Evolutionary conservation across 1,140 invertebrate species (phyloP), one percentile per base, ranked within the genome.

Genomic region (Drosophila cardini): DNA sequence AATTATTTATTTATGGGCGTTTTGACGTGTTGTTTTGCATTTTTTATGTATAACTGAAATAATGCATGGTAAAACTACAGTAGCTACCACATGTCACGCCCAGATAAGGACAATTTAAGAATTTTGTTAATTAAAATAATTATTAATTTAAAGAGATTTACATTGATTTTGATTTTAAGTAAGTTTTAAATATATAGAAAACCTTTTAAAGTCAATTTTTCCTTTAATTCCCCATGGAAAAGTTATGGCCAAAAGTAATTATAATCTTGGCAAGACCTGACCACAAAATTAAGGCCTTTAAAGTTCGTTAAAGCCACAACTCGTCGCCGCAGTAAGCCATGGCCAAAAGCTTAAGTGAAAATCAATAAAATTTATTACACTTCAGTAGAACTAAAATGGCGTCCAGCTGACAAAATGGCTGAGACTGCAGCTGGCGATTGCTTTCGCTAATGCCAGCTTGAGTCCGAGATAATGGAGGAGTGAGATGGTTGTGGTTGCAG

Each of bases 281-380:
- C 70, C 71, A 60, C 63, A 75, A 74, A 60, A 70, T 75, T 76
- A 76, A 80, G 77, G 78, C 58, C 68, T 80, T 80, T 80, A 76
- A 80, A 77, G 76, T 72, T 58, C 72, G 76, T 80, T 72, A 80
- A 80, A 80, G 77, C 72, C 71, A 57, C 72, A 65, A 15, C 40
- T 50, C n/a, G 58, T 36, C 34, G 58, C 16, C 34, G 45, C 18
- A 38, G 45, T 38, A 48, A 50, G 57, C 36, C 42, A 16, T 26
- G 43, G 43, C 52, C 50, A 7, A 56, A 55, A 45, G 21, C 71
- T 62, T 78, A 83, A 78, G 80, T 52, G 80, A 83, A 83, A 83
- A 83, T 83, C 80, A 78, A 83, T 83, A 83, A 78, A 78, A 83
- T 83, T 83, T 83, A 83, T 83, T 76, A 68, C 80, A 76, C 83